A percentile compares a stretch with the other conserved stretches of the same genome.
Conservation (phyloP, 1,140 invertebrate genomes). For the Pollicipes pollicipes region DNA sequence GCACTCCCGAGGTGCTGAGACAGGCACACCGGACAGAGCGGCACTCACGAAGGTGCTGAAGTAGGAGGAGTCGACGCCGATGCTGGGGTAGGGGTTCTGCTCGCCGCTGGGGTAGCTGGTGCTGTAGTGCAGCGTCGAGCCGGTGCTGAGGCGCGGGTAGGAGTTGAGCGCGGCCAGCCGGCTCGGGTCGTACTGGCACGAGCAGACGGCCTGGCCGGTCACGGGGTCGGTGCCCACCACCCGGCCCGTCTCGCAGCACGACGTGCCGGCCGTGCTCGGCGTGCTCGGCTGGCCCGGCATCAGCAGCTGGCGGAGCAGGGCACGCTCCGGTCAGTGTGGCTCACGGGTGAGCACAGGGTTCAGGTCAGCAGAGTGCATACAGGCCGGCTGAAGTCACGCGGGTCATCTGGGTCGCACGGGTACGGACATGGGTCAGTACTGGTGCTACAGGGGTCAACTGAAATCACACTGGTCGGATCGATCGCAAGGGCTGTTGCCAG, state of each 20-base stretch:
- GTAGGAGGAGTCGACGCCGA: constrained; percentile 85
- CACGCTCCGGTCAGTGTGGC: too few relatives aligned
- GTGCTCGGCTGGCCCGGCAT: neutral
- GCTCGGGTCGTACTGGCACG: constrained; percentile 67
- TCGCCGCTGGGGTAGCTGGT: constrained; percentile 65
- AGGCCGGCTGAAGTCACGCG: too few relatives aligned
- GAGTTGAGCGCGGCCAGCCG: constrained; percentile 26
- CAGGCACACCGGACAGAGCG: too few relatives aligned
- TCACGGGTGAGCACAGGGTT: too few relatives aligned
- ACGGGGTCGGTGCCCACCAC: constrained; percentile 86
- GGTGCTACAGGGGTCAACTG: too few relatives aligned
- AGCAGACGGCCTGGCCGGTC: constrained; percentile 90
- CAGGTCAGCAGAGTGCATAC: too few relatives aligned
- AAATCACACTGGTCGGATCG: too few relatives aligned
- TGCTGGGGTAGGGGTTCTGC: constrained; percentile 81
- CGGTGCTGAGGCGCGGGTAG: constrained; percentile 37
- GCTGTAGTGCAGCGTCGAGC: constrained; percentile 32
- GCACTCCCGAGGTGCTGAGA: too few relatives aligned
- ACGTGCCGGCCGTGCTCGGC: constrained; percentile 26
- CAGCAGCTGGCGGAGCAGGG: neutral
- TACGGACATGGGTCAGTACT: too few relatives aligned
- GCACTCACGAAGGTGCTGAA: constrained; percentile 83
- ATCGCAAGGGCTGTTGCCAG: too few relatives aligned
- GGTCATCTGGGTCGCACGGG: too few relatives aligned
- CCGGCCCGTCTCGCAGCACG: constrained; percentile 84